Evolutionary conservation across 1,140 invertebrate species (phyloP).

Genomic region (Apis dorsata): DNA sequence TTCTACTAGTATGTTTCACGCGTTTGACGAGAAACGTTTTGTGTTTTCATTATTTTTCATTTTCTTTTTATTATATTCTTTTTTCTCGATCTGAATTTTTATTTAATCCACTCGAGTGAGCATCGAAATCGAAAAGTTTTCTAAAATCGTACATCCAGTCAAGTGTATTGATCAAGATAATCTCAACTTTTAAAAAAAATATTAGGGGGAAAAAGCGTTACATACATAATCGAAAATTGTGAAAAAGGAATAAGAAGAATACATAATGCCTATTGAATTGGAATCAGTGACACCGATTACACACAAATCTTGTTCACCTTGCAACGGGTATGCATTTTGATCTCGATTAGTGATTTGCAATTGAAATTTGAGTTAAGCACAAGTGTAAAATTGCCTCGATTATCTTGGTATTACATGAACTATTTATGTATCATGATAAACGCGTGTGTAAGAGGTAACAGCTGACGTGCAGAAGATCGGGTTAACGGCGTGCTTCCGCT

Average conservation of each 20-base stretch:
- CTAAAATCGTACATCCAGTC: not conserved
- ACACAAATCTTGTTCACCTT: slow-evolving; percentile 54
- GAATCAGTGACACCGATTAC: slow-evolving; percentile 57
- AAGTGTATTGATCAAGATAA: not conserved
- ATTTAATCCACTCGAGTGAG: not conserved
- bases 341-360: not conserved
- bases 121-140: not conserved
- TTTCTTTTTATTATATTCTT: not conserved
- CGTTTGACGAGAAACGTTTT: not conserved
- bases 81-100: not conserved
- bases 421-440: no score
- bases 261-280: slow-evolving; percentile 69
- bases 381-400: not conserved
- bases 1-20: slow-evolving; percentile 60
- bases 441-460: not conserved
- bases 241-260: not conserved
- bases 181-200: no score
- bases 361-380: not conserved
- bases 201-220: not conserved
- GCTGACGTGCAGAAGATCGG: slow-evolving; percentile 3
- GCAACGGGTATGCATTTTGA: slow-evolving; percentile 63
- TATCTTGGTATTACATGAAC: not conserved
- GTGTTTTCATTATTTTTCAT: not conserved
- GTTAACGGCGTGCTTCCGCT: slow-evolving; percentile 32
- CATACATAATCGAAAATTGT: not conserved